phyloP scores from a whole-genome alignment of 2,113 vertebrate genomes.

The Cebidichthys violaceus region DNA sequence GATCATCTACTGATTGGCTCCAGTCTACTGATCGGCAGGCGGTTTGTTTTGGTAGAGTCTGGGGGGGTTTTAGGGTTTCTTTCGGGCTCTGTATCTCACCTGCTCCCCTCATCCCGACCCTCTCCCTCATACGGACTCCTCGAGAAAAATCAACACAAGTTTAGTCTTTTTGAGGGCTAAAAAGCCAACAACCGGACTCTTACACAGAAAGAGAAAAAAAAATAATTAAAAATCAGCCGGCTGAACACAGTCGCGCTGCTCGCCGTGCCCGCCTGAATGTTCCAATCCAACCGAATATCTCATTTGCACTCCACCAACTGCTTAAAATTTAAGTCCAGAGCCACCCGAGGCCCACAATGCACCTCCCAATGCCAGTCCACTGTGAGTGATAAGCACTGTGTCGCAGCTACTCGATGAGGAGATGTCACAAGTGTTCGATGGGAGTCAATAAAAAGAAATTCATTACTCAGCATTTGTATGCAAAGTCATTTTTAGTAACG shows the following conservation, averaged over 20 bases:
- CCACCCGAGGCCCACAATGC: slow-evolving; percentile 11
- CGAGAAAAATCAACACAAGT: slow-evolving; percentile 88
- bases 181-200: slow-evolving; percentile 36
- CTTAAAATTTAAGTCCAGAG: neutral
- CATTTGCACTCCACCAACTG: slow-evolving; percentile 4
- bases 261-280: slow-evolving; percentile 45
- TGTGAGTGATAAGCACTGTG: neutral
- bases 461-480: neutral
- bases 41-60: slow-evolving; percentile 39
- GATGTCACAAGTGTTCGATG: neutral
- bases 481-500: neutral
- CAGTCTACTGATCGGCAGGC: slow-evolving; percentile 74
- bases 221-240: slow-evolving; percentile 31
- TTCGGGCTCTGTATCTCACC: slow-evolving; percentile 86
- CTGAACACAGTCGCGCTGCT: slow-evolving; percentile 30
- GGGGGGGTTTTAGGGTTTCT: slow-evolving; percentile 5
- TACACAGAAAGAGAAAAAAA: slow-evolving; percentile 17
- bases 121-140: slow-evolving; percentile 97
- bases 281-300: slow-evolving; percentile 48
- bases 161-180: slow-evolving; percentile 76
- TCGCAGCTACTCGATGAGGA: neutral
- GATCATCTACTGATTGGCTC: slow-evolving; percentile 69
- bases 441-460: neutral
- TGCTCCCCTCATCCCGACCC: slow-evolving; percentile 92
- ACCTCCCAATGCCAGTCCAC: slow-evolving; percentile 1